Conservation (phyloP, 2,797 vertebrate species). For the Prunella strophiata region DNA sequence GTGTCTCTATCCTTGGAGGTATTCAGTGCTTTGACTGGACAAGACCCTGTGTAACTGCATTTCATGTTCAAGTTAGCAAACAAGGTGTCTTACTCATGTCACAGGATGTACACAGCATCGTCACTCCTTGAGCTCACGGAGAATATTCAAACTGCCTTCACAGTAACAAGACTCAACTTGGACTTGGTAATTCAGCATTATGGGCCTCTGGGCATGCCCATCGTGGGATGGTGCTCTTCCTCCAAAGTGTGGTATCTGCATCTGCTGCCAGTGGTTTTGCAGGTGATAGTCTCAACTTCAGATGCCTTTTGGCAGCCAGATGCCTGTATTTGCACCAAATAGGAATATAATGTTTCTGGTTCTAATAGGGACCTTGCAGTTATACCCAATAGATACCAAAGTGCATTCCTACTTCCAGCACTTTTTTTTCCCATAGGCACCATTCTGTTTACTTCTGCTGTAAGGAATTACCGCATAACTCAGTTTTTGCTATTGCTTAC, state of each 20-base stretch:
- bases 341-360: background rate
- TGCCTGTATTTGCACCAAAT: background rate
- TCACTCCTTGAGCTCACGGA: background rate
- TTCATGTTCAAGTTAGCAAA: background rate
- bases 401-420: background rate
- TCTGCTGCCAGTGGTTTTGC: background rate
- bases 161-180: background rate
- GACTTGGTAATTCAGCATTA: background rate
- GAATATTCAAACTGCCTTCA: background rate
- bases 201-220: background rate
- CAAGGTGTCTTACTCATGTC: background rate
- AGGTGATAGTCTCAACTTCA: background rate
- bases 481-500: background rate
- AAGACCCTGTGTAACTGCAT: background rate
- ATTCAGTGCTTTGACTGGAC: background rate
- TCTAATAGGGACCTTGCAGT: background rate
- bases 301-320: background rate
- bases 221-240: rapidly evolving
- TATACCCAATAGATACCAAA: background rate
- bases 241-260: rapidly evolving
- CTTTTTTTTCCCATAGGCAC: background rate
- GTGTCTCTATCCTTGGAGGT: background rate
- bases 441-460: background rate
- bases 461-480: background rate
- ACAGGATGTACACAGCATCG: background rate